phyloP scores from a whole-genome alignment of 2,113 vertebrate genomes.

The Leptobrachium leishanense region DNA sequence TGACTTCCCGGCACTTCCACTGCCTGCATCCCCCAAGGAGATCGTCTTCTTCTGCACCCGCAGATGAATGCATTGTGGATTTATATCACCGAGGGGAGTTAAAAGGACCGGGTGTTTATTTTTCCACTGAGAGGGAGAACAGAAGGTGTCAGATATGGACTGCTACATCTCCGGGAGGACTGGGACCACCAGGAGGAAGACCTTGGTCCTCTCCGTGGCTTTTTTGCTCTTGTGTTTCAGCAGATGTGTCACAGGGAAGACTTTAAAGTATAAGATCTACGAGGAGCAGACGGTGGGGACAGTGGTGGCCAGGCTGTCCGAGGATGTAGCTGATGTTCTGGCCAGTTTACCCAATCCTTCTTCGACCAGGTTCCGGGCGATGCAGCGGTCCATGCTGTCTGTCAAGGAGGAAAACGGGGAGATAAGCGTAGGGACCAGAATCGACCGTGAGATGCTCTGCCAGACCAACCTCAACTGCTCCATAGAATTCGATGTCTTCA shows the following conservation, averaged over 20 bases:
- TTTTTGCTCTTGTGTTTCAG: constrained; percentile 56
- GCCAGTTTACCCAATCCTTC: constrained; percentile 79
- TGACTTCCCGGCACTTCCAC: constrained; percentile 37
- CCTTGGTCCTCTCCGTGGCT: constrained; percentile 61
- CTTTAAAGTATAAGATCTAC: constrained; percentile 91
- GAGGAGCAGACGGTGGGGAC: constrained; percentile 93
- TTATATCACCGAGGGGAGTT: constrained; percentile 54
- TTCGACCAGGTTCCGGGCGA: constrained; percentile 86
- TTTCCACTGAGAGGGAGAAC: constrained; percentile 38
- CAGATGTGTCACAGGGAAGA: constrained; percentile 69
- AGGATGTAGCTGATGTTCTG: constrained; percentile 84
- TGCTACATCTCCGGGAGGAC: constrained; percentile 50
- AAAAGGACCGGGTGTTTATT: constrained; percentile 51
- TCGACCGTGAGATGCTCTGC: constrained; percentile 94
- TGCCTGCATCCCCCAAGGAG: background rate
- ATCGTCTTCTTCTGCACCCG: background rate
- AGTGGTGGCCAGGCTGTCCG: constrained; percentile 83
- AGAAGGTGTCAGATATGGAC: constrained; percentile 28
- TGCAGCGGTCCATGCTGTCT: constrained; percentile 81
- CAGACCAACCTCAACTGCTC: constrained; percentile 92
- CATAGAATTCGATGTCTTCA: constrained; percentile 96
- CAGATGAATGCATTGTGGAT: constrained; percentile 55
- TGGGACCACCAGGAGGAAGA: constrained; percentile 60
- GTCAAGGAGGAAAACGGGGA: constrained; percentile 91
- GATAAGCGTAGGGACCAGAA: constrained; percentile 86